Base-by-base conservation (phyloP, 2,797 vertebrate genomes). In the Ciconia nigra region DNA sequence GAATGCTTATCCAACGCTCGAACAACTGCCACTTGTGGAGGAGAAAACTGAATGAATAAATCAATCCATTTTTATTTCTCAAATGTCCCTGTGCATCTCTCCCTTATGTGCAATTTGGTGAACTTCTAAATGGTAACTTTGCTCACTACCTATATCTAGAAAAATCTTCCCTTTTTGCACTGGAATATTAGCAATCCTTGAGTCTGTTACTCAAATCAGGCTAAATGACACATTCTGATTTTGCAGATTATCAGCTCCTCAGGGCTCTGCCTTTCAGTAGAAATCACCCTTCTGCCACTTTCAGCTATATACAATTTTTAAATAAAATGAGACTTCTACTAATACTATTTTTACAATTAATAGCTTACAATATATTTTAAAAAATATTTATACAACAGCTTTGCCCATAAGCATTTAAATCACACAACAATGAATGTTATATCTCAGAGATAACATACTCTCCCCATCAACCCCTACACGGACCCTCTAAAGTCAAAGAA, bases 31-130 rank as follows among this genome's bases (percentile, higher is more conserved):
- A 77, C 52, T 84, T 65, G 33, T 55, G 65, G 46, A 85, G 21
- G 10, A 84, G 54, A 61, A 95, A 90, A 91, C 0, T 25, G 52
- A 91, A 80, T 19, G 7, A 77, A 92, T 57, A 72, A 59, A 94
- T 91, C 49, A 69, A 86, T 69, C 11, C 2, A 35, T 41, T 95
- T 95, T 82, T 87, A 72, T 87, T 93, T 94, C 59, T 90, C 49
- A 79, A 11, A 69, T 58, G 18, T 31, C 26, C 31, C 61, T 55
- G 29, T 51, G 31, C 29, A 69, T 59, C 44, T 92, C 44, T 77
- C 22, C 15, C 13, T 74, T 82, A 74, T 0, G 1, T 55, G n/a
- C 25, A 72, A 61, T 78, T 65, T 47, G 21, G 37, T 70, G 33
- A 94, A 80, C 35, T 77, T 79, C 26, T 61, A 69, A 65, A 12